These are phyloP conservation scores for Octomys mimax DNA, from an alignment of 2,797 vertebrate genomes.

Conservation along the genomic window DNA sequence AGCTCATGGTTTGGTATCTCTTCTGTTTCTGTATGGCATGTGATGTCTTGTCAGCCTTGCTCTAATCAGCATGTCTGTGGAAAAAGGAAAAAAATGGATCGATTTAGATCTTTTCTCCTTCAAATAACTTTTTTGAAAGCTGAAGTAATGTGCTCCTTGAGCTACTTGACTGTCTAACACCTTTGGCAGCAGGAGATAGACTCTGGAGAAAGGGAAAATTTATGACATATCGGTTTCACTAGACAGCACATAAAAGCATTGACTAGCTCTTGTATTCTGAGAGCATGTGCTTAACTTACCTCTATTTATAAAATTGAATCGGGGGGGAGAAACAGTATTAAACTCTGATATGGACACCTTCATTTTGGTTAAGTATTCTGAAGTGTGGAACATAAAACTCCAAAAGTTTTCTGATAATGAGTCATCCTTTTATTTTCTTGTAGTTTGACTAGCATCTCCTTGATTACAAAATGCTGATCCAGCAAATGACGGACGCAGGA, in stretches of 20 bases:
- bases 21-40: neutral
- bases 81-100: neutral
- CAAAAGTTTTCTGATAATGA: constrained; percentile 5
- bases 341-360: neutral
- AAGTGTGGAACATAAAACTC: neutral
- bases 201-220: neutral
- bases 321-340: neutral
- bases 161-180: neutral
- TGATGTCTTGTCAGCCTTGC: neutral
- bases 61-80: neutral
- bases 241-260: neutral
- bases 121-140: constrained; percentile 44
- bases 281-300: neutral
- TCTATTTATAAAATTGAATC: neutral
- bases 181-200: neutral
- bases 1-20: neutral
- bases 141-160: neutral
- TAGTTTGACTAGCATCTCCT: neutral
- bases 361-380: neutral
- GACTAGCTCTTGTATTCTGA: neutral
- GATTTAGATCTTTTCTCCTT: constrained; percentile 14
- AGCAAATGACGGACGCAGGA: neutral
- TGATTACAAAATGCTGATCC: constrained; percentile 29
- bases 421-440: constrained; percentile 36
- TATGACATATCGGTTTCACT: neutral